A percentile compares a stretch with the other conserved stretches of the same genome.
phyloP scores from a whole-genome alignment of 1,140 invertebrate species.

The Helicoverpa armigera region DNA sequence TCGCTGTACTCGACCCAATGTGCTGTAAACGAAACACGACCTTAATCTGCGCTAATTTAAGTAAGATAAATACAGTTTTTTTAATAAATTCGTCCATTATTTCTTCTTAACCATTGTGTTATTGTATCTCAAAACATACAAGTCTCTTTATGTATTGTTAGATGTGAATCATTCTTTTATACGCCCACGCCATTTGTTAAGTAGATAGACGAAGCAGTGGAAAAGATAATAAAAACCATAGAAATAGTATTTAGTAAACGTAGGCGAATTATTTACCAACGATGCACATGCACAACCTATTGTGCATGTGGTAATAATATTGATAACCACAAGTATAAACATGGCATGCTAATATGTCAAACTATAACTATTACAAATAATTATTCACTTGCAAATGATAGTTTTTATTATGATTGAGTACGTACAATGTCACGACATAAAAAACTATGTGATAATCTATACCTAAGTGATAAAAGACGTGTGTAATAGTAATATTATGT shows the following conservation, averaged over 20 bases:
- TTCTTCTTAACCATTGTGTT: too few relatives aligned
- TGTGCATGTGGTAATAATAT: slow-evolving; percentile 6
- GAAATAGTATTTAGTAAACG: not conserved
- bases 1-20: slow-evolving; percentile 55
- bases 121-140: too few relatives aligned
- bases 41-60: slow-evolving; percentile 43
- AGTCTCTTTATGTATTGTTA: too few relatives aligned
- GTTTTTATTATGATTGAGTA: not conserved
- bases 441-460: not conserved
- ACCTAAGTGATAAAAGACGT: not conserved
- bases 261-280: slow-evolving; percentile 11
- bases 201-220: too few relatives aligned
- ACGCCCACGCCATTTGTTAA: too few relatives aligned
- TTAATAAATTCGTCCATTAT: too few relatives aligned
- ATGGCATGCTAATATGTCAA: not conserved
- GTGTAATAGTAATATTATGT: not conserved
- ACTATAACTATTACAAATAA: not conserved
- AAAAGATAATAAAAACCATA: not conserved
- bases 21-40: slow-evolving; percentile 42
- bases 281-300: not conserved
- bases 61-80: slow-evolving; percentile 3
- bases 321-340: slow-evolving; percentile 8
- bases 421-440: not conserved
- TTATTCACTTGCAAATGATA: not conserved
- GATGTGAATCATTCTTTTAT: too few relatives aligned